A percentile compares a stretch with the other conserved stretches of the same genome.
These are phyloP conservation scores for Rotaria magnacalcarata DNA, from an alignment of 2,888 invertebrate species.

Conservation along the genomic window DNA sequence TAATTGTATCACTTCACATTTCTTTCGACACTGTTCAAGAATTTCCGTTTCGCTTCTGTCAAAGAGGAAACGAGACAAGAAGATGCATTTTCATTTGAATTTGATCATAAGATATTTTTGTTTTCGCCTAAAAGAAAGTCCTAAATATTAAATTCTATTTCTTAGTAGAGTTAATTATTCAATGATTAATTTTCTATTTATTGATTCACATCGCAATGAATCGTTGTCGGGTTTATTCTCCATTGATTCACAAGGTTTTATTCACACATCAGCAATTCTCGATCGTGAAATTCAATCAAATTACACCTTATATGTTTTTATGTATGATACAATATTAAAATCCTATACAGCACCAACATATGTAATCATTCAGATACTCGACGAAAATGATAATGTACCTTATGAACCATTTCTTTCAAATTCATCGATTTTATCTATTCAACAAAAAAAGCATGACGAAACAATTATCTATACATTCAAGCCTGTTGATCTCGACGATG, in stretches of 20 bases:
- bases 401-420: neutral
- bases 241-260: constrained; percentile 18
- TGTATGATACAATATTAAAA: neutral
- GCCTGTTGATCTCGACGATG: neutral
- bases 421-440: neutral
- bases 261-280: neutral
- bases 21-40: no score
- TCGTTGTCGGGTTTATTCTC: neutral
- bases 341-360: neutral
- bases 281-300: constrained; percentile 25
- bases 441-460: neutral
- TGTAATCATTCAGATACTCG: neutral
- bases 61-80: no score
- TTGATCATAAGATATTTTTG: no score
- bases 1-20: no score
- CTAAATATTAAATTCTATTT: neutral
- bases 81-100: no score
- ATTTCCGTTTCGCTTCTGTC: no score
- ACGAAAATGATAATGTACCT: constrained; percentile 15
- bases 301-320: neutral
- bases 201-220: neutral
- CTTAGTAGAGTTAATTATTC: neutral
- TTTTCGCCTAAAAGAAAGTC: no score
- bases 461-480: neutral
- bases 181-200: neutral